Conservation (phyloP, 2,113 vertebrate species). For the Aplodontia rufa region DNA sequence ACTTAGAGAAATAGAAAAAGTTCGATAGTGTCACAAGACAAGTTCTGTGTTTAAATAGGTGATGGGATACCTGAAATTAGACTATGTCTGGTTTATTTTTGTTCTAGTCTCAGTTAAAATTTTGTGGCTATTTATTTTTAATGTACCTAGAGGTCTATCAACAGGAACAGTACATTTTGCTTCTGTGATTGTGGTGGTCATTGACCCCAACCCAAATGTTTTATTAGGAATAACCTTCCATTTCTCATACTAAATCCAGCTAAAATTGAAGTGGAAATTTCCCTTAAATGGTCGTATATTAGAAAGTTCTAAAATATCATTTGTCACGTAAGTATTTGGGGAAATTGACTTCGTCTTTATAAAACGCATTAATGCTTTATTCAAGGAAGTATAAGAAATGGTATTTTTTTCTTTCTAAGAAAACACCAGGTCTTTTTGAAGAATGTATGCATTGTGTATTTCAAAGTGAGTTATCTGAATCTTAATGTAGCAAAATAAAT, state of each 20-base stretch:
- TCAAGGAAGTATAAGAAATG: not conserved
- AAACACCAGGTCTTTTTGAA: not conserved
- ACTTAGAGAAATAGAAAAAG: not conserved
- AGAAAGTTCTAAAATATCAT: not conserved
- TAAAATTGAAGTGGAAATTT: not conserved
- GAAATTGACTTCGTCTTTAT: not conserved
- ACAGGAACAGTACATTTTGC: not conserved
- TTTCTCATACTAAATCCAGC: not conserved
- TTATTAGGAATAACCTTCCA: not conserved
- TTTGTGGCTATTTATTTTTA: not conserved
- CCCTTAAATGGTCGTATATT: not conserved
- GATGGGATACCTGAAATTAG: not conserved
- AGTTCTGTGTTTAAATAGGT: not conserved
- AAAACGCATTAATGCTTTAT: not conserved
- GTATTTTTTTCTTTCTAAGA: not conserved
- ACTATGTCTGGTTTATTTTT: not conserved
- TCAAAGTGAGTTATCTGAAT: constrained; percentile 44
- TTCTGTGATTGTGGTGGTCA: not conserved
- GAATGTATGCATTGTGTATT: not conserved
- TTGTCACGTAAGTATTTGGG: not conserved
- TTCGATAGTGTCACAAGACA: not conserved
- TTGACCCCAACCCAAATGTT: not conserved
- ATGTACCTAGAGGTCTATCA: no score
- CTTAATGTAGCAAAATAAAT: constrained; percentile 28
- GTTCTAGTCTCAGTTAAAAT: not conserved